Evolutionary conservation across 2,113 vertebrate genomes (phyloP).

Genomic region (Oryzias curvinotus): DNA sequence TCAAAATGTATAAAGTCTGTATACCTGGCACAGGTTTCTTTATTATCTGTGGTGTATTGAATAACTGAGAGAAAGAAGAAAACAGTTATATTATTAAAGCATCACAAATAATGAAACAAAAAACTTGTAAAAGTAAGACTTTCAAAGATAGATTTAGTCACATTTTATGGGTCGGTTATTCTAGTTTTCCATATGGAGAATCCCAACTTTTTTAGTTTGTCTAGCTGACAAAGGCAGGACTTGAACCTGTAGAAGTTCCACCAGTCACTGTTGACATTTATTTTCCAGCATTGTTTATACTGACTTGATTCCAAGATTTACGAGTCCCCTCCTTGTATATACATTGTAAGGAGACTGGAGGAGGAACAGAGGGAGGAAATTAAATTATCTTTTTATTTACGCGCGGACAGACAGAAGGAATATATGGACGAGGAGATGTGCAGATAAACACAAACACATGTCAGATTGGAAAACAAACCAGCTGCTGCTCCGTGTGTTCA

Average conservation of each 20-base stretch:
- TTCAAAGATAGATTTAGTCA: not conserved
- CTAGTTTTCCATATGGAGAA: too few species aligned
- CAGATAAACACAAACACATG: constrained; percentile 10
- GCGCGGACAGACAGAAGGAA: not conserved
- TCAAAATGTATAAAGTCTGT: not conserved
- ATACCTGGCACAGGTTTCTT: constrained; percentile 82
- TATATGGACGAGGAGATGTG: not conserved
- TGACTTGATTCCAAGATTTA: constrained; percentile 7
- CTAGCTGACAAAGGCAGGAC: too few species aligned
- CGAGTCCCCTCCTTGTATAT: not conserved
- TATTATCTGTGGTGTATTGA: constrained; percentile 79
- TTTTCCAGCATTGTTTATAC: not conserved
- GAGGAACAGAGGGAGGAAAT: not conserved
- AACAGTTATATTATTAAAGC: not conserved
- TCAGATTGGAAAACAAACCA: constrained; percentile 40
- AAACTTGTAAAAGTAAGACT: not conserved
- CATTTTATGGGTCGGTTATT: too few species aligned
- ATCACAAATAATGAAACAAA: not conserved
- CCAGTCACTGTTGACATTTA: not conserved
- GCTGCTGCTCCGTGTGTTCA: constrained; percentile 31
- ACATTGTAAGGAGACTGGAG: not conserved
- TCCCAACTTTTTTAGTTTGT: too few species aligned
- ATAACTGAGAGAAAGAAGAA: constrained; percentile 74
- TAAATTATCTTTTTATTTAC: not conserved
- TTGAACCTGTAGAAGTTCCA: not conserved